Percentiles rank a stretch among this genome's conserved stretches.
Evolutionary conservation across 1,140 invertebrate species (phyloP).

Genomic region (Hestina assimilis): DNA sequence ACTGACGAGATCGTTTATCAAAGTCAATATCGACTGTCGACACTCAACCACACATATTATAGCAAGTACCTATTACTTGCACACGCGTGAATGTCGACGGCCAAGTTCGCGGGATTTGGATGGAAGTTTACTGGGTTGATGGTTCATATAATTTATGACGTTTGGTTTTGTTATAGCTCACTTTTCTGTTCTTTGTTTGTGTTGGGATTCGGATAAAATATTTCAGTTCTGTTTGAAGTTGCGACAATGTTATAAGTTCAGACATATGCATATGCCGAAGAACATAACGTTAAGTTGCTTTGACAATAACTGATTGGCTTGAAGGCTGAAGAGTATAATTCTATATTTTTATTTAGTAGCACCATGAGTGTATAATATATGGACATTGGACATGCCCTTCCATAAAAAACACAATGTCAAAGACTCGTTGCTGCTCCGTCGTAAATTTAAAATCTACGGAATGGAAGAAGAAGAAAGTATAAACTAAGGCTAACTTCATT

Average conservation of each 20-base stretch:
- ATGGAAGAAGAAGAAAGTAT: no score
- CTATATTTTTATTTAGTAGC: no score
- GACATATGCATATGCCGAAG: constrained; percentile 29
- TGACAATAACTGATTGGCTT: not conserved
- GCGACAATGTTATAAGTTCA: not conserved
- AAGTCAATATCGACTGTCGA: constrained; percentile 73
- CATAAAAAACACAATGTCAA: no score
- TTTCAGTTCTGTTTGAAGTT: constrained; percentile 1
- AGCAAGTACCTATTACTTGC: constrained; percentile 59
- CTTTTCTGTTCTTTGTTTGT: constrained; percentile 15
- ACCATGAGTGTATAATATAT: no score
- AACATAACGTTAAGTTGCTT: not conserved
- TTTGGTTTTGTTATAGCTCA: constrained; percentile 14
- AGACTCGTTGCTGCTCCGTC: no score
- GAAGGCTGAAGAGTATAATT: no score
- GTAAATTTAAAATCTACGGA: no score
- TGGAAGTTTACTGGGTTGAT: constrained; percentile 35
- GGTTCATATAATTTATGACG: constrained; percentile 40
- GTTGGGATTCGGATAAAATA: constrained; percentile 28
- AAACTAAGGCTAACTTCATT: no score
- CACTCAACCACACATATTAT: constrained; percentile 55
- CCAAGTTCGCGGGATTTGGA: constrained; percentile 38
- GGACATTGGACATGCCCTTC: no score
- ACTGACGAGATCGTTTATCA: constrained; percentile 70
- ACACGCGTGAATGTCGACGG: constrained; percentile 44